These are phyloP conservation scores for Alfaro cultratus DNA, from an alignment of 2,797 vertebrate genomes.

Conservation along the genomic window DNA sequence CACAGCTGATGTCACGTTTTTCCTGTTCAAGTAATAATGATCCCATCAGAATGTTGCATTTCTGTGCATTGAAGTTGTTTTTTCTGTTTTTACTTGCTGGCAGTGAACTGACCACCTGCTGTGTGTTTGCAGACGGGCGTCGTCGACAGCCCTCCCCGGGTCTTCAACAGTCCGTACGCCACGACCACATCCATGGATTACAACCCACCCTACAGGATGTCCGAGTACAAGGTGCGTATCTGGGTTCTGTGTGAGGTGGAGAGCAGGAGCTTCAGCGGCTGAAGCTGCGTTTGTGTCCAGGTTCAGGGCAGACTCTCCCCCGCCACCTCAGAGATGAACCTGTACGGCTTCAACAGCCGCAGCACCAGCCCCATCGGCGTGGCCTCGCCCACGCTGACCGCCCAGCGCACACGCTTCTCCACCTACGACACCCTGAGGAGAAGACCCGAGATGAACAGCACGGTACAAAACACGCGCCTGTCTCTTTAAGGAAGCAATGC, in stretches of 20 bases:
- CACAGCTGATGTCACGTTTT: neutral
- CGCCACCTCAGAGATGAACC: constrained; percentile 74
- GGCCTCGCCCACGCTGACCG: neutral
- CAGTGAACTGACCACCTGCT: neutral
- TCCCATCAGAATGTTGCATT: neutral
- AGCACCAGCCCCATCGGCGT: constrained; percentile 70
- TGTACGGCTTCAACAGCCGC: constrained; percentile 67
- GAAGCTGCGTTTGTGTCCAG: constrained; percentile 3
- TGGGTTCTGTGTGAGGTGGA: neutral
- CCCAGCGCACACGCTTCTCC: constrained; percentile 60
- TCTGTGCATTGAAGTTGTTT: neutral
- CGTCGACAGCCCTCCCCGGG: constrained; percentile 71
- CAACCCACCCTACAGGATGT: constrained; percentile 68
- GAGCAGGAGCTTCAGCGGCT: neutral
- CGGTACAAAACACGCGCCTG: constrained; percentile 26
- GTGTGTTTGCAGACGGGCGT: constrained; percentile 47
- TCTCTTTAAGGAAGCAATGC: neutral
- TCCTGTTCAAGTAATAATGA: neutral
- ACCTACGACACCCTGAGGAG: constrained; percentile 76
- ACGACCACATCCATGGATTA: constrained; percentile 70
- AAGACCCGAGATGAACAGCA: constrained; percentile 49
- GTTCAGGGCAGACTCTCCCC: constrained; percentile 70
- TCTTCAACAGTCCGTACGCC: constrained; percentile 82
- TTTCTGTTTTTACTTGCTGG: neutral
- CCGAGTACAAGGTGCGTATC: constrained; percentile 76